Percentiles rank a stretch among this genome's conserved stretches.
These are phyloP conservation scores for Lates japonicus DNA, from an alignment of 2,797 vertebrate genomes.

Conservation along the genomic window DNA sequence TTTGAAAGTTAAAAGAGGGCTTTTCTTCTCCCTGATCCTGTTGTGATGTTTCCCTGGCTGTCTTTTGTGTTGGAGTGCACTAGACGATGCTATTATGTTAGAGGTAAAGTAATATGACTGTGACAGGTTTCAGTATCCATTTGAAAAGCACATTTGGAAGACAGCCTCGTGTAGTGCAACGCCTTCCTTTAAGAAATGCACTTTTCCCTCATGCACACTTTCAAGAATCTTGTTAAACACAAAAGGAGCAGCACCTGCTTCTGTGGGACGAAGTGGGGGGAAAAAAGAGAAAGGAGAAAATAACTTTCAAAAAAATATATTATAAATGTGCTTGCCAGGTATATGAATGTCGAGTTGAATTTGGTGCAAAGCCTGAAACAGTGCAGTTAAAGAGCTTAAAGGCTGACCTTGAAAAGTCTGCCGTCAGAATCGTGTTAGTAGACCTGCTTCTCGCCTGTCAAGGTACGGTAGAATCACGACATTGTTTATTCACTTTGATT, in stretches of 20 bases:
- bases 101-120: constrained; percentile 85
- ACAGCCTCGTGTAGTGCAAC: constrained; percentile 81
- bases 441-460: constrained; percentile 84
- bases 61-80: constrained; percentile 84
- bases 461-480: constrained; percentile 83
- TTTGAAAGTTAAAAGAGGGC: constrained; percentile 88
- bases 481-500: constrained; percentile 92
- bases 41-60: constrained; percentile 86
- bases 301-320: constrained; percentile 81
- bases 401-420: constrained; percentile 88
- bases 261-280: constrained; percentile 73
- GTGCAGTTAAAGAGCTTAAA: constrained; percentile 86
- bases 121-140: constrained; percentile 87
- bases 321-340: constrained; percentile 81
- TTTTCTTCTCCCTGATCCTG: constrained; percentile 84
- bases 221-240: constrained; percentile 89
- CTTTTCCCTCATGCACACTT: constrained; percentile 85
- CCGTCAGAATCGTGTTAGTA: constrained; percentile 85
- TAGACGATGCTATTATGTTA: constrained; percentile 85
- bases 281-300: constrained; percentile 62
- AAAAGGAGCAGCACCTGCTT: constrained; percentile 84
- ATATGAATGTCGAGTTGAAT: constrained; percentile 81
- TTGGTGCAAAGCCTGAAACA: constrained; percentile 78
- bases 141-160: constrained; percentile 81
- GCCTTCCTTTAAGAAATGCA: constrained; percentile 85